These are phyloP conservation scores for Phrynocephalus vlangalii DNA, from an alignment of 2,797 vertebrate genomes.

Conservation along the genomic window DNA sequence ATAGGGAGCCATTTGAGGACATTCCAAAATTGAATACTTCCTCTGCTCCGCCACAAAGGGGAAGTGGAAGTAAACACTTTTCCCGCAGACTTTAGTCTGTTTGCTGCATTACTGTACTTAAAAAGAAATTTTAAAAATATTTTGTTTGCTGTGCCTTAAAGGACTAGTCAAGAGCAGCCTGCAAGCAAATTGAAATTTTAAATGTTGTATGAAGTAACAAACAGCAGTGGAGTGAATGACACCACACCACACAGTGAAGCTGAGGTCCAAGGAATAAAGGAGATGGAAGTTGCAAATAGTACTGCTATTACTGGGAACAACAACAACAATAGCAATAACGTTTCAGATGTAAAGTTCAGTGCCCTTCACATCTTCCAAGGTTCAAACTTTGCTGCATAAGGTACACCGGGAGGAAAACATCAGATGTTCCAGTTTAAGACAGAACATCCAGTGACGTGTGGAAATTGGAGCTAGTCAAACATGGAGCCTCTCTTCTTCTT, in stretches of 20 bases:
- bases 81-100: no score
- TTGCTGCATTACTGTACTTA: no score
- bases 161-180: no score
- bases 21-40: no score
- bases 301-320: background rate
- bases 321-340: background rate
- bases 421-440: background rate
- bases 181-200: no score
- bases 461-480: background rate
- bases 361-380: background rate
- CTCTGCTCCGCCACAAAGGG: no score
- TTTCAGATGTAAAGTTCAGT: background rate
- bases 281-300: background rate
- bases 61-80: no score
- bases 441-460: background rate
- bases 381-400: background rate
- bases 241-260: background rate
- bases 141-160: no score
- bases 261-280: background rate
- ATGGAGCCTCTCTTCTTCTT: background rate
- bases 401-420: background rate
- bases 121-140: no score
- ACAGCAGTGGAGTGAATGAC: no score
- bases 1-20: no score
- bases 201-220: no score